phyloP scores from a whole-genome alignment of 2,888 invertebrate species.

The Keiferia lycopersicella region DNA sequence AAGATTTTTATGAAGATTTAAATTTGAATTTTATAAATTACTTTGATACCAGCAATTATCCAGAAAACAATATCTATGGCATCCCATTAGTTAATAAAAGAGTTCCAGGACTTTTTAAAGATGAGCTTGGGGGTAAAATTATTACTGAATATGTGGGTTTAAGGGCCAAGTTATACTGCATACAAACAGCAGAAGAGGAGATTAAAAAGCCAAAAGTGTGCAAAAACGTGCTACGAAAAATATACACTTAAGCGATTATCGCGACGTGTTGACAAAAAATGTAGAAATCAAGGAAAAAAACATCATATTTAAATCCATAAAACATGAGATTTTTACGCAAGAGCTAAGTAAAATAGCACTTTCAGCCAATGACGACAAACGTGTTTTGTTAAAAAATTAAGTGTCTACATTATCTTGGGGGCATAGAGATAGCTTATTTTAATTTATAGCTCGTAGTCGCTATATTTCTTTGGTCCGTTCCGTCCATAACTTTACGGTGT shows the following conservation, averaged over 20 bases:
- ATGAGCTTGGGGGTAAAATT: slow-evolving; percentile 22
- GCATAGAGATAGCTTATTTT: slow-evolving; percentile 3
- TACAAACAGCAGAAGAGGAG: slow-evolving; percentile 12
- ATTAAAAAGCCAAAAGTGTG: slow-evolving; percentile 26
- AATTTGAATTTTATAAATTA: slow-evolving; percentile 3
- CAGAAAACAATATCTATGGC: background rate
- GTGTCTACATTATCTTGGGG: slow-evolving; percentile 25
- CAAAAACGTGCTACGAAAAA: slow-evolving; percentile 15
- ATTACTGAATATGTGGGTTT: slow-evolving; percentile 27
- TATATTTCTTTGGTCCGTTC: no score
- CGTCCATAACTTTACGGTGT: no score
- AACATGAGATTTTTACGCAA: slow-evolving; percentile 20
- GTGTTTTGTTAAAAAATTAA: slow-evolving; percentile 4
- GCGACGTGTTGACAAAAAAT: background rate
- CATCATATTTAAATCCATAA: slow-evolving; percentile 7
- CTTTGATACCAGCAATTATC: slow-evolving; percentile 20
- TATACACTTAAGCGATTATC: slow-evolving; percentile 19
- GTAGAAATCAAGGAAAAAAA: background rate
- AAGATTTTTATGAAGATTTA: slow-evolving; percentile 27
- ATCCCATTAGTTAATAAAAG: slow-evolving; percentile 2
- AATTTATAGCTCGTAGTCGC: no score
- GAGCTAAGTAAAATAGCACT: slow-evolving; percentile 23
- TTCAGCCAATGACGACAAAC: slow-evolving; percentile 24
- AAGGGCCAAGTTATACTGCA: slow-evolving; percentile 26
- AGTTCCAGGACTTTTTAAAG: slow-evolving; percentile 27